These are phyloP conservation scores for Thamnaconus septentrionalis DNA, from an alignment of 2,113 vertebrate species.

Conservation along the genomic window DNA sequence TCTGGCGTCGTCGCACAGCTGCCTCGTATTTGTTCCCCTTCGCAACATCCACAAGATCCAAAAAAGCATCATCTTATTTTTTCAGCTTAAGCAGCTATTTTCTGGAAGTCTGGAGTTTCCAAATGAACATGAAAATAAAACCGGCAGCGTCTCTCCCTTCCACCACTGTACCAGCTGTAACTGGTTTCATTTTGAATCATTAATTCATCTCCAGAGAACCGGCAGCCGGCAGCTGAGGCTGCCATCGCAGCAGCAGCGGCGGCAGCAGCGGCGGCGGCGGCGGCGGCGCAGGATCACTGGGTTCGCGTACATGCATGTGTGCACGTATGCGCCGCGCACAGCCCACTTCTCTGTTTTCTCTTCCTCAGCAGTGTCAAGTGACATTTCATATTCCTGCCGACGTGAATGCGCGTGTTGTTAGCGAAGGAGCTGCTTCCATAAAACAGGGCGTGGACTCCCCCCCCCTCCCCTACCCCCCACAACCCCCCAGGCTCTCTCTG, in stretches of 20 bases:
- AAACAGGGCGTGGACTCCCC: constrained; percentile 19
- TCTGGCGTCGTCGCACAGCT: no score
- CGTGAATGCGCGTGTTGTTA: not conserved
- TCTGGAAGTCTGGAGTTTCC: not conserved
- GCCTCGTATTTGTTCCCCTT: no score
- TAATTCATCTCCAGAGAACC: constrained; percentile 28
- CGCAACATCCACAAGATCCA: no score
- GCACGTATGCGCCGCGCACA: not conserved
- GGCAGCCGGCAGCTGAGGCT: not conserved
- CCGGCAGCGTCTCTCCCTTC: not conserved
- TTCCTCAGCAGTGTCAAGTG: constrained; percentile 11
- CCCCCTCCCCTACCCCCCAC: no score
- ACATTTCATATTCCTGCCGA: constrained; percentile 24
- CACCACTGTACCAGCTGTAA: not conserved
- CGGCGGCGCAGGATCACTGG: no score
- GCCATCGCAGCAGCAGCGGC: no score
- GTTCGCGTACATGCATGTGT: no score
- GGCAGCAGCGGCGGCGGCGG: no score
- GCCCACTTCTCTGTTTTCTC: not conserved
- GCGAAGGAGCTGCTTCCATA: constrained; percentile 20
- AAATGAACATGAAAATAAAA: not conserved
- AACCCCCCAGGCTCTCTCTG: not conserved
- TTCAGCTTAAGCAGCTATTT: no score
- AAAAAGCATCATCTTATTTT: no score
- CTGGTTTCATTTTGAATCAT: constrained; percentile 29